These are phyloP conservation scores for Trachelus troglodyta DNA, from an alignment of 2,888 invertebrate genomes.

Conservation along the genomic window DNA sequence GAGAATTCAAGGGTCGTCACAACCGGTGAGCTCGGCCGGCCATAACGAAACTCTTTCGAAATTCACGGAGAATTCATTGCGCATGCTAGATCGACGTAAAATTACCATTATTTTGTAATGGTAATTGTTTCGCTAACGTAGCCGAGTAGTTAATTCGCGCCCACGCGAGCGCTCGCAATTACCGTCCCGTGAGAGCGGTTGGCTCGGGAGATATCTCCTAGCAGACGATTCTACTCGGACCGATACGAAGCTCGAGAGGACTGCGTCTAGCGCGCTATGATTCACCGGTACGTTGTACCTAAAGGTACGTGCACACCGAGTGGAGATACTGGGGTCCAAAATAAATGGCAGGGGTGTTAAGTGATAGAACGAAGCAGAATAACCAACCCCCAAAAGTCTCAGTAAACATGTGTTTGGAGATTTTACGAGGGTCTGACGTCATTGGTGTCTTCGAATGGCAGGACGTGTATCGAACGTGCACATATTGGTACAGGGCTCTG, in stretches of 20 bases:
- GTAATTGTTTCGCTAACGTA: slow-evolving; percentile 20
- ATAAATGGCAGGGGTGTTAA: not conserved
- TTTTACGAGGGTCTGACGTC: not conserved
- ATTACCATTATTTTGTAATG: slow-evolving; percentile 25
- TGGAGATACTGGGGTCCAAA: not conserved
- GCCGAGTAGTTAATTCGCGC: slow-evolving; percentile 18
- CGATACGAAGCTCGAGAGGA: not conserved
- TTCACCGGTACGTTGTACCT: not conserved
- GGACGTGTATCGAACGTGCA: not conserved
- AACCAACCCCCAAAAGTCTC: not conserved
- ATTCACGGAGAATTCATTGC: not conserved
- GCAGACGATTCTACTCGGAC: not conserved
- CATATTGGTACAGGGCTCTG: not conserved
- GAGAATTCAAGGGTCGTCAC: not conserved
- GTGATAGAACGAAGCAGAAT: not conserved
- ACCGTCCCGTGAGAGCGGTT: not conserved
- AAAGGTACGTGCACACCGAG: not conserved
- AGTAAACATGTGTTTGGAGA: not conserved
- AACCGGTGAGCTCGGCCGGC: not conserved
- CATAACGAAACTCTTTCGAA: not conserved
- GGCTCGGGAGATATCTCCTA: not conserved
- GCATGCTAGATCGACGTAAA: slow-evolving; percentile 7
- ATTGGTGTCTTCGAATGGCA: not conserved
- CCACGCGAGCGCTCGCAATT: slow-evolving; percentile 8
- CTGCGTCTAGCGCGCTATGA: not conserved